Evolutionary conservation across 2,797 vertebrate species (phyloP), one percentile per base, ranked within the genome.

Genomic region (Gobio occitaniae): DNA sequence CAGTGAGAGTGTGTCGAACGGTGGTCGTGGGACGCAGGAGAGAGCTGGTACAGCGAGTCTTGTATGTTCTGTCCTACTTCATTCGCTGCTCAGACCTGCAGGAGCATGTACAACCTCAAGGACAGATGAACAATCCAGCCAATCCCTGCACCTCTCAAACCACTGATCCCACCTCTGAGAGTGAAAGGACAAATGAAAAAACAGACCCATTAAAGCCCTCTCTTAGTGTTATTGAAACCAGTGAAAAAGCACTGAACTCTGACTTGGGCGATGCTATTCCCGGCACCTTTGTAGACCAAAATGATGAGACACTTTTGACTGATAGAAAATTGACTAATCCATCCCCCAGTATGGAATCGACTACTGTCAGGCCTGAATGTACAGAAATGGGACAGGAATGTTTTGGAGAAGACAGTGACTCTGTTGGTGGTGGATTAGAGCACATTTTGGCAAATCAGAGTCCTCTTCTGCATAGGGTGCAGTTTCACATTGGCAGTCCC

Each of bases 31-130:
- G 96, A 0, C 96, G 96, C 82, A 94, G 92, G 80, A 95, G 96
- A 80, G 96, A 96, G 77, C 71, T 97, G 90, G 96, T 97, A 56
- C 96, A 97, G 83, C 94, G 95, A 8, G 93, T 97, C 63, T 95
- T 97, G 7, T 96, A 96, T 12, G 93, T 97, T 75, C 94, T 97
- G 0, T 97, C 96, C 54, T 97, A 97, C 93, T 97, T 97, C 87
- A 95, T 97, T 84, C 96, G 96, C 21, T 97, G 96, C 92, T 97
- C 96, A 4, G 96, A 96, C 90, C 94, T 97, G 12, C 96, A 96
- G 88, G 96, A 97, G 88, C 96, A 95, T 87, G 93, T 94, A n/a
- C 89, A 95, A 85, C 69, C 83, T 29, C 78, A 86, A 63, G 84
- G 78, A 54, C 86, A 84, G 16, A 77, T 19, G 25, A 66, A 83